Evolutionary conservation across 2,888 invertebrate genomes (phyloP).

Genomic region (Rhynchonema sp.): DNA sequence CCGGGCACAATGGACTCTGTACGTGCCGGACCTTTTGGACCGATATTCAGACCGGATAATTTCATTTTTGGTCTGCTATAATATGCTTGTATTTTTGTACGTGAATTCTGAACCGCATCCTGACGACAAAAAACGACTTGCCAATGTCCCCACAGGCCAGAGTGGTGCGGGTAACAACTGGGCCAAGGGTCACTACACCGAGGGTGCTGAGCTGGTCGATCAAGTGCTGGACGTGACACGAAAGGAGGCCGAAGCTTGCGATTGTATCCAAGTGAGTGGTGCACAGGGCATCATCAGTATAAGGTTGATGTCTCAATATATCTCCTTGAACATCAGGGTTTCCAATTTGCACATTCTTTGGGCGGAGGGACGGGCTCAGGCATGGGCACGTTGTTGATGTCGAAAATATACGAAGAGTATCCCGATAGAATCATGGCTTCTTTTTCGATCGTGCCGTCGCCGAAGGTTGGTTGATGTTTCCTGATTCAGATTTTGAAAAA

Average conservation of each 20-base stretch:
- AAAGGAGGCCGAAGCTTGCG: conserved; percentile 60
- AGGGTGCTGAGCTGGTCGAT: conserved; percentile 46
- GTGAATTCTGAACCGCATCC: neutral
- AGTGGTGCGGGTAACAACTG: conserved; percentile 67
- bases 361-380: conserved; percentile 69
- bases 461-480: conserved; percentile 36
- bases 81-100: neutral
- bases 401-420: conserved; percentile 83
- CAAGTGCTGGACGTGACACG: conserved; percentile 42
- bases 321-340: conserved; percentile 37
- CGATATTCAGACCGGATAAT: conserved; percentile 78
- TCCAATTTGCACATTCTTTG: conserved; percentile 60
- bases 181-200: conserved; percentile 78
- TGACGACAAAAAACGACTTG: too few species aligned
- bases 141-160: conserved; percentile 39
- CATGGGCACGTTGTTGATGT: conserved; percentile 65
- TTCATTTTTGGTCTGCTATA: conserved; percentile 54
- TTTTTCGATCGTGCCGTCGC: conserved; percentile 69
- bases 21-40: conserved; percentile 70
- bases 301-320: neutral
- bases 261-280: conserved; percentile 55
- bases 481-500: neutral
- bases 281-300: neutral
- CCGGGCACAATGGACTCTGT: conserved; percentile 96
- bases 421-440: conserved; percentile 93